These are phyloP conservation scores for Melanotaenia parkinsoni DNA, from an alignment of 2,797 vertebrate species.

Conservation along the genomic window DNA sequence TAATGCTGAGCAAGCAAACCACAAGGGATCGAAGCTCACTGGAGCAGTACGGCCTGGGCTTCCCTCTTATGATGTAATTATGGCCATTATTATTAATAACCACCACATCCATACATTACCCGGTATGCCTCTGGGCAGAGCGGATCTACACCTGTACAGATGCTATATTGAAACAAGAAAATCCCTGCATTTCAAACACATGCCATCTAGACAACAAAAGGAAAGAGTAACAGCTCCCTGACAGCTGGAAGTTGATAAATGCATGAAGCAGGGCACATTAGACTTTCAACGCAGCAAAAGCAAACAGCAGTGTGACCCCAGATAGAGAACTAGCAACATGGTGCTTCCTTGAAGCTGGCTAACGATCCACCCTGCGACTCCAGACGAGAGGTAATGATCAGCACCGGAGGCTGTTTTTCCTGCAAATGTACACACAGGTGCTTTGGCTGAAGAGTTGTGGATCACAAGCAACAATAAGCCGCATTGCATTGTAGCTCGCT, in stretches of 20 bases:
- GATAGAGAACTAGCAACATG: constrained; percentile 56
- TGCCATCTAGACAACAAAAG: constrained; percentile 30
- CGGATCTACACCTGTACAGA: constrained; percentile 26
- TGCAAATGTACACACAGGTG: constrained; percentile 72
- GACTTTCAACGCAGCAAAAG: constrained; percentile 60
- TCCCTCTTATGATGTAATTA: constrained; percentile 59
- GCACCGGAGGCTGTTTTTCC: constrained; percentile 66
- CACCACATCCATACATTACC: constrained; percentile 57
- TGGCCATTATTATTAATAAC: constrained; percentile 68
- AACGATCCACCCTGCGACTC: constrained; percentile 65
- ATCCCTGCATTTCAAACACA: background rate
- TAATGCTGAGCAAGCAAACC: constrained; percentile 49
- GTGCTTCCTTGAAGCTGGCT: constrained; percentile 67
- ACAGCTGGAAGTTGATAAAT: constrained; percentile 64
- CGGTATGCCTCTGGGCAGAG: constrained; percentile 43
- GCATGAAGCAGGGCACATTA: constrained; percentile 60
- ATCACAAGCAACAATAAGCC: constrained; percentile 55
- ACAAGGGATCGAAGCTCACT: constrained; percentile 59
- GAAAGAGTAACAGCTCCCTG: constrained; percentile 23
- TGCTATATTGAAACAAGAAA: constrained; percentile 15
- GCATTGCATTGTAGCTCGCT: constrained; percentile 50
- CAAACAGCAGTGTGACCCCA: constrained; percentile 62
- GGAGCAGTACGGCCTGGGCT: constrained; percentile 19
- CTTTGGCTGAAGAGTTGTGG: constrained; percentile 50
- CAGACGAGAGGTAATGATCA: constrained; percentile 72